Conservation (phyloP, 1,140 invertebrate genomes). For the Dicyema japonicum region DNA sequence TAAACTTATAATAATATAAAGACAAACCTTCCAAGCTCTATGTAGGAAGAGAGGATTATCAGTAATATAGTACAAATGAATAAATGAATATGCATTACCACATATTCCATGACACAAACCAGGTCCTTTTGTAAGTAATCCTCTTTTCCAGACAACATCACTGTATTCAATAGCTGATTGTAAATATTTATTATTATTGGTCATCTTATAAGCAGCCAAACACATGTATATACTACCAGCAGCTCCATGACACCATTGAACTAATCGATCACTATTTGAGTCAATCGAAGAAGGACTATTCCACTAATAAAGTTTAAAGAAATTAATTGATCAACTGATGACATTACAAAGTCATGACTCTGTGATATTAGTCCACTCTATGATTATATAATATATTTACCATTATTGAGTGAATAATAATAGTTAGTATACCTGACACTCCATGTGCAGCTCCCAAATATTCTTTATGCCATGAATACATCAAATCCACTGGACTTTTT, state of each 20-base stretch:
- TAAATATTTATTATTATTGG: slow-evolving; percentile 37
- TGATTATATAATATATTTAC: too few relatives aligned
- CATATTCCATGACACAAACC: slow-evolving; percentile 47
- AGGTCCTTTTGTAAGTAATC: slow-evolving; percentile 38
- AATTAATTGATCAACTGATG: too few relatives aligned
- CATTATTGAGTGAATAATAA: too few relatives aligned
- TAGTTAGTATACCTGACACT: slow-evolving; percentile 1
- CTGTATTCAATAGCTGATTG: slow-evolving; percentile 31
- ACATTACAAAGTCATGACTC: too few relatives aligned
- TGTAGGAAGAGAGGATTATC: slow-evolving; percentile 33
- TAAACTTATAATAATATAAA: too few relatives aligned
- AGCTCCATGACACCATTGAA: slow-evolving; percentile 61
- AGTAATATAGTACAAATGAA: slow-evolving; percentile 40
- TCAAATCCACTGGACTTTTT: too few relatives aligned
- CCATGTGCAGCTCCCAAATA: slow-evolving; percentile 1
- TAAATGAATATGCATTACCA: slow-evolving; percentile 47
- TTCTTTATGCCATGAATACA: too few relatives aligned
- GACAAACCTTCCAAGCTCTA: too few relatives aligned
- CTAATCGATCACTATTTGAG: slow-evolving; percentile 26
- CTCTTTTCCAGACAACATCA: slow-evolving; percentile 40
- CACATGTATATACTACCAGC: slow-evolving; percentile 31
- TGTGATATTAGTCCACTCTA: too few relatives aligned
- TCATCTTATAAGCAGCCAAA: slow-evolving; percentile 40
- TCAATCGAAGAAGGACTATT: neutral
- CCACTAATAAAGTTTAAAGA: too few relatives aligned